These are phyloP conservation scores for Apoda limacodes DNA, from an alignment of 2,888 invertebrate species.

Conservation along the genomic window DNA sequence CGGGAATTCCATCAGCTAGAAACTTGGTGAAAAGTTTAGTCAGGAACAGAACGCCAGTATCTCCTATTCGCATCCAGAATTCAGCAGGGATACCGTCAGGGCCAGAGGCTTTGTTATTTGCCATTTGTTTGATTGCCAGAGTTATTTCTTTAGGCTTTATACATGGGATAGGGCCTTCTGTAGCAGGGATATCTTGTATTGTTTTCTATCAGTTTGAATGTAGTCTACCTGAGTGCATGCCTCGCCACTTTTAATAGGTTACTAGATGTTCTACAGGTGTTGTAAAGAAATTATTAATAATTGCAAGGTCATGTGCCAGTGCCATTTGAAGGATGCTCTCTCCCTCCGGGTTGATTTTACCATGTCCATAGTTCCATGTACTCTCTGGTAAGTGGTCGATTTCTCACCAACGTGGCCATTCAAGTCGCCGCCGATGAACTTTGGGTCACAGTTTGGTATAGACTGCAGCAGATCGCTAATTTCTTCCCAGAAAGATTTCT, in stretches of 20 bases:
- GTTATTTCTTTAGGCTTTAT: no score
- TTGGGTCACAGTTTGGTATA: slow-evolving; percentile 1
- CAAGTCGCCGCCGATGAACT: slow-evolving; percentile 8
- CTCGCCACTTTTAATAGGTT: slow-evolving; percentile 12
- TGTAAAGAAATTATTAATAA: slow-evolving; percentile 11
- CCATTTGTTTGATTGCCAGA: no score
- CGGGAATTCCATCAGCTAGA: no score
- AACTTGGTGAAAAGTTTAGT: no score
- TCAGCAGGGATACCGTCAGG: no score
- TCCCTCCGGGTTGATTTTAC: slow-evolving; percentile 3
- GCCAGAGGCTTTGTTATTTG: no score
- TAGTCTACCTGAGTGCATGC: slow-evolving; percentile 12
- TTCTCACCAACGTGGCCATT: slow-evolving; percentile 10
- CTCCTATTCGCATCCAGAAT: no score
- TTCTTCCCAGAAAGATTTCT: no score
- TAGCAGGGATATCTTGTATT: neutral
- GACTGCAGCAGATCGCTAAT: slow-evolving; percentile 8
- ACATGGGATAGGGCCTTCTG: no score
- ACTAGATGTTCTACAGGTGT: no score
- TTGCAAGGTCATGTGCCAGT: slow-evolving; percentile 2
- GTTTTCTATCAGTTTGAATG: slow-evolving; percentile 4
- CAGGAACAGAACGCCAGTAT: no score
- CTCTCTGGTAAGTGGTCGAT: no score
- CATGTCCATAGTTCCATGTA: slow-evolving; percentile 5
- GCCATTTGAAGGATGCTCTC: slow-evolving; percentile 5